These are phyloP conservation scores for Synergus itoensis DNA, from an alignment of 2,888 invertebrate genomes.

Conservation along the genomic window DNA sequence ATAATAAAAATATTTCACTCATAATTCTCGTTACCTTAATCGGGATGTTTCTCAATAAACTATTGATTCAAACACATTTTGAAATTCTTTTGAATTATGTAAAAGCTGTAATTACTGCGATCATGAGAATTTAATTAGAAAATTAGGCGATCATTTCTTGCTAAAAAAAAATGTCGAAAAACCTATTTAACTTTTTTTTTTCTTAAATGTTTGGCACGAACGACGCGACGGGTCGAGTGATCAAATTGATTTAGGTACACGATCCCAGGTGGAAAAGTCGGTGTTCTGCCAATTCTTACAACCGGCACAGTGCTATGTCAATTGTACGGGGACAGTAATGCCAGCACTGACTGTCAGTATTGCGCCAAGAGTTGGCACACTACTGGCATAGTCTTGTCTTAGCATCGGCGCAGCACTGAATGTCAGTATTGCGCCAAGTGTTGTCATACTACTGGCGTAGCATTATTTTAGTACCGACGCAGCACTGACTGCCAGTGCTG, in stretches of 20 bases:
- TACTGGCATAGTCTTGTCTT: too few species aligned
- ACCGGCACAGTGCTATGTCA: too few species aligned
- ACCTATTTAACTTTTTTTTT: neutral
- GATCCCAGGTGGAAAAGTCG: too few species aligned
- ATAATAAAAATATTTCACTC: neutral
- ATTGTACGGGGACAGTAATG: too few species aligned
- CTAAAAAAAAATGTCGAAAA: neutral
- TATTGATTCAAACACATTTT: neutral
- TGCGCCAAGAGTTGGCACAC: too few species aligned
- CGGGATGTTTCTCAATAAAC: neutral
- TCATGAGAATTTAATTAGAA: conserved; percentile 8
- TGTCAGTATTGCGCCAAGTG: too few species aligned
- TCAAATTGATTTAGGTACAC: conserved; percentile 22
- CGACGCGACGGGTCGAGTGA: conserved; percentile 4
- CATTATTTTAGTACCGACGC: too few species aligned
- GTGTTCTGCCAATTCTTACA: too few species aligned
- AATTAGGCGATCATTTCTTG: conserved; percentile 1
- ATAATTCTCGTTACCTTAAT: neutral
- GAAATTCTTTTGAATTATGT: neutral
- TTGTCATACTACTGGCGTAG: too few species aligned
- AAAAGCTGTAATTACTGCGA: neutral
- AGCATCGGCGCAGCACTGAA: too few species aligned
- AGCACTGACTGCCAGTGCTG: too few species aligned
- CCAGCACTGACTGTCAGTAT: too few species aligned
- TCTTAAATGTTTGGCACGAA: neutral